Evolutionary conservation across 2,113 vertebrate species (phyloP).

Genomic region (Neodon shergylaensis): DNA sequence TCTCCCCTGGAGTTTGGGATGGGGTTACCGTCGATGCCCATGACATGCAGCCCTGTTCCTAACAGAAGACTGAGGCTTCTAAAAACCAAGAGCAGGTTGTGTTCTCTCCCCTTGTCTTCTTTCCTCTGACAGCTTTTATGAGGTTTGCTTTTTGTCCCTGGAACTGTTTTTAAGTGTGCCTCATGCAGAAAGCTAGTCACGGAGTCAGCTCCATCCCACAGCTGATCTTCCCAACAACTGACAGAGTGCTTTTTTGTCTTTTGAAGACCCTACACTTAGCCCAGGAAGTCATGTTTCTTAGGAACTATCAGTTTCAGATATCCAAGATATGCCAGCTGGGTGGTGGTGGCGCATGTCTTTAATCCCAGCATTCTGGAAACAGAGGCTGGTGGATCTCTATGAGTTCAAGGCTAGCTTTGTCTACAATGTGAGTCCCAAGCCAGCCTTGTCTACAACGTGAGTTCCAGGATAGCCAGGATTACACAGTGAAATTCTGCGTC

Average conservation of each 20-base stretch:
- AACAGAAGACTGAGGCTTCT: background rate
- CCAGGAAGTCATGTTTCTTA: background rate
- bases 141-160: background rate
- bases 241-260: background rate
- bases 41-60: background rate
- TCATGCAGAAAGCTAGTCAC: background rate
- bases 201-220: background rate
- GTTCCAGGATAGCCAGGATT: background rate
- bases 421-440: background rate
- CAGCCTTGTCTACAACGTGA: background rate
- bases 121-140: background rate
- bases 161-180: background rate
- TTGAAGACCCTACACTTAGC: background rate
- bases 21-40: background rate
- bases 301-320: conserved; percentile 28
- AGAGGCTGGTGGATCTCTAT: background rate
- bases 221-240: background rate
- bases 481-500: background rate
- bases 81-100: background rate
- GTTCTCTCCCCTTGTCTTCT: background rate
- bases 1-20: background rate
- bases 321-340: background rate
- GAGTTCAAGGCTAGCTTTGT: background rate
- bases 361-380: background rate
- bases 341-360: background rate